Conservation (phyloP, 1,140 invertebrate genomes). For the Yoshiicerus persimilis region DNA sequence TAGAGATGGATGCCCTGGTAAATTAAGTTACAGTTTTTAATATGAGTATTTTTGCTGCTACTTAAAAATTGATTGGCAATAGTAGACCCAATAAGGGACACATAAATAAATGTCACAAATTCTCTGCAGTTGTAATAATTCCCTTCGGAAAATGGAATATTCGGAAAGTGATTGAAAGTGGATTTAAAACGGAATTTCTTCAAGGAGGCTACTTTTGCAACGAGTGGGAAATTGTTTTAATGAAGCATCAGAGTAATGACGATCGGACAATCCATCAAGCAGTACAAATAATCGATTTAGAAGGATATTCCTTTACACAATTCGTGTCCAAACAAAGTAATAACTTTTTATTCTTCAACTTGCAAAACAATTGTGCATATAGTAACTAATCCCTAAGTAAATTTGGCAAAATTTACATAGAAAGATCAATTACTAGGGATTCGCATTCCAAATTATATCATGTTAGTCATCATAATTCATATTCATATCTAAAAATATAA, state of each 20-base stretch:
- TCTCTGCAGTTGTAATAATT: slow-evolving; percentile 22
- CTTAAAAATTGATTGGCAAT: neutral
- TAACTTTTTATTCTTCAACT: neutral
- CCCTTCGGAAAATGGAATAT: slow-evolving; percentile 37
- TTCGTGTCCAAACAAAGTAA: slow-evolving; percentile 22
- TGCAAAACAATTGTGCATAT: too few species aligned
- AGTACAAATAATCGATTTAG: slow-evolving; percentile 31
- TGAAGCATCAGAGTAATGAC: slow-evolving; percentile 23
- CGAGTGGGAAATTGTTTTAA: neutral
- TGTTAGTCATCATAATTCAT: too few species aligned
- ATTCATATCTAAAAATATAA: too few species aligned
- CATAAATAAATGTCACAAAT: too few species aligned
- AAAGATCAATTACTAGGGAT: too few species aligned
- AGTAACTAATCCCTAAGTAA: too few species aligned
- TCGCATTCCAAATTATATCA: too few species aligned
- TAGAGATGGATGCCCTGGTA: slow-evolving; percentile 18
- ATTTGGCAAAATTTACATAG: too few species aligned
- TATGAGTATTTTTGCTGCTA: neutral
- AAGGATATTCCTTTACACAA: slow-evolving; percentile 26
- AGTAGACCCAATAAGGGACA: too few species aligned
- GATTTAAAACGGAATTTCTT: neutral
- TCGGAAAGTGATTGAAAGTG: neutral
- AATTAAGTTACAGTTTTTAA: too few species aligned
- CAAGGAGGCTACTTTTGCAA: neutral
- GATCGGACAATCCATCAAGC: slow-evolving; percentile 25